These are phyloP conservation scores for Pollachius pollachius DNA, from an alignment of 2,113 vertebrate genomes.

Conservation along the genomic window DNA sequence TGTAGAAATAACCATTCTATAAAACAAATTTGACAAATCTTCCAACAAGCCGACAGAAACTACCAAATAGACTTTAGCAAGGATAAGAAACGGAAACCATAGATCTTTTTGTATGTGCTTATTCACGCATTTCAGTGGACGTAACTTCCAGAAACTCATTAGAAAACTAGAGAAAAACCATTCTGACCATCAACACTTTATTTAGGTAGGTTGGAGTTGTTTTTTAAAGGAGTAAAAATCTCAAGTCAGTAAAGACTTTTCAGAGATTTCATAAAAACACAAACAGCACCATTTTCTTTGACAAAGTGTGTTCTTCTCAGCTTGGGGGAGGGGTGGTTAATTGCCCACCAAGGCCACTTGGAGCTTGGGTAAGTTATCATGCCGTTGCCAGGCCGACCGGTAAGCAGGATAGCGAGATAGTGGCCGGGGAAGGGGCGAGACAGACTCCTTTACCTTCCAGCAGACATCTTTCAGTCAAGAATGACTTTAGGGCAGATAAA, in stretches of 20 bases:
- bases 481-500: too few species aligned
- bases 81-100: slow-evolving; percentile 14
- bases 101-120: slow-evolving; percentile 33
- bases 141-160: slow-evolving; percentile 9
- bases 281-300: slow-evolving; percentile 52
- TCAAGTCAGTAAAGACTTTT: too few species aligned
- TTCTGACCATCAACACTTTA: too few species aligned
- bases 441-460: too few species aligned
- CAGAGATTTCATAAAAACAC: too few species aligned
- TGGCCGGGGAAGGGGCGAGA: background rate
- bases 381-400: slow-evolving; percentile 22
- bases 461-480: too few species aligned
- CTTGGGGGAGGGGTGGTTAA: slow-evolving; percentile 31
- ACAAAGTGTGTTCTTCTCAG: slow-evolving; percentile 31
- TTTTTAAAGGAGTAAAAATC: too few species aligned
- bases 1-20: slow-evolving; percentile 30
- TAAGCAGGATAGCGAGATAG: slow-evolving; percentile 3
- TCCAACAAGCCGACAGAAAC: background rate
- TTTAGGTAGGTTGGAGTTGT: background rate
- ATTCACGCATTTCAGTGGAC: slow-evolving; percentile 15
- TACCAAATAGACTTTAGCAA: background rate
- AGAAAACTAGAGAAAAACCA: too few species aligned
- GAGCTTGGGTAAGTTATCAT: slow-evolving; percentile 38
- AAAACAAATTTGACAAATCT: slow-evolving; percentile 21
- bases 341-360: slow-evolving; percentile 49